A percentile compares a stretch with the other conserved stretches of the same genome.
Evolutionary conservation across 2,797 vertebrate genomes (phyloP).

Genomic region (Bovichtus diacanthus): DNA sequence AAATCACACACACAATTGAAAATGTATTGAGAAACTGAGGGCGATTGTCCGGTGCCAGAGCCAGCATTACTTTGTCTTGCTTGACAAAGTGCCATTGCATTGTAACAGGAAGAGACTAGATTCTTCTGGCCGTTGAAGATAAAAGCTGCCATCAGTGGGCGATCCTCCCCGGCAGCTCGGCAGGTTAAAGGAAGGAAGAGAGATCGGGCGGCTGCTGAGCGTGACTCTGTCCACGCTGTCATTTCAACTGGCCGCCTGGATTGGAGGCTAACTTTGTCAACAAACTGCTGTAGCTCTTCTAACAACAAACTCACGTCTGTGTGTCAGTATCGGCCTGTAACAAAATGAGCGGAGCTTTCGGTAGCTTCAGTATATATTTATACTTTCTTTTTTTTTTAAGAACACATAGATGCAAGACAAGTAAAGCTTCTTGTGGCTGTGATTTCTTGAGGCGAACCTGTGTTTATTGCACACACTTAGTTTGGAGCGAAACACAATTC

Average conservation of each 20-base stretch:
- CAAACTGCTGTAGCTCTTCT: constrained; percentile 32
- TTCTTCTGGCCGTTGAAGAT: constrained; percentile 77
- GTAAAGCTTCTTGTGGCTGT: constrained; percentile 26
- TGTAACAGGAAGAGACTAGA: constrained; percentile 62
- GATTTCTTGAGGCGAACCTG: constrained; percentile 16
- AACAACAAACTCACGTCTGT: neutral
- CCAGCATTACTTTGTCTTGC: constrained; percentile 65
- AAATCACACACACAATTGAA: constrained; percentile 34
- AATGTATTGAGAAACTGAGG: constrained; percentile 5
- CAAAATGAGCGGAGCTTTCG: neutral
- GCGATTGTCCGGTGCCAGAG: constrained; percentile 19
- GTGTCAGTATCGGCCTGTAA: neutral
- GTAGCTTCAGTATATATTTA: neutral
- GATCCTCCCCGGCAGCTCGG: constrained; percentile 56
- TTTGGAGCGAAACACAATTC: constrained; percentile 33
- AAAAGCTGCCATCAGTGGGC: constrained; percentile 66
- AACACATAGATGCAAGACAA: neutral
- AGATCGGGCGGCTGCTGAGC: constrained; percentile 55
- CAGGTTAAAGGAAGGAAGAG: constrained; percentile 55
- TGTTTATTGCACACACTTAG: constrained; percentile 31
- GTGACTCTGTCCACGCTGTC: constrained; percentile 50
- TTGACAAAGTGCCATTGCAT: constrained; percentile 80
- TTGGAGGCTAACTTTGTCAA: constrained; percentile 52
- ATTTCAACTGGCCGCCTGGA: constrained; percentile 50
- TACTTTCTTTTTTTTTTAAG: no score